phyloP scores from a whole-genome alignment of 2,113 vertebrate genomes.

The Acinonyx jubatus region DNA sequence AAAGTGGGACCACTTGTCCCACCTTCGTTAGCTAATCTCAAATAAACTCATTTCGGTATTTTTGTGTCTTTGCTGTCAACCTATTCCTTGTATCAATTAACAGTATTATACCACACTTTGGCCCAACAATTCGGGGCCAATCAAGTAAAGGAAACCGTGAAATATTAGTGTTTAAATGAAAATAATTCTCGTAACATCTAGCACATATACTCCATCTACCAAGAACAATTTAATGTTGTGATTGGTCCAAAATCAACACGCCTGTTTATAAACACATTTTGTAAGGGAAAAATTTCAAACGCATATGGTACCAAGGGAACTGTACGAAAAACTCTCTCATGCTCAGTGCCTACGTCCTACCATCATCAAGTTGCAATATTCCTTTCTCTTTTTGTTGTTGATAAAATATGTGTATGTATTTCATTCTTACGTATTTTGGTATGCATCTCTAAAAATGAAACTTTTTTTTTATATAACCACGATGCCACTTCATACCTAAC shows the following conservation, averaged over 20 bases:
- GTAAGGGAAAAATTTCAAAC: background rate
- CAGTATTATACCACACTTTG: background rate
- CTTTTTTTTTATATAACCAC: background rate
- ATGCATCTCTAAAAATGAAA: background rate
- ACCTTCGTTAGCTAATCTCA: background rate
- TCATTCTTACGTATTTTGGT: background rate
- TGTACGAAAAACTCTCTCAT: background rate
- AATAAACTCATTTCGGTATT: background rate
- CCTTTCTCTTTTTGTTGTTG: background rate
- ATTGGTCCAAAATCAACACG: background rate
- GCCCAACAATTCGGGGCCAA: background rate
- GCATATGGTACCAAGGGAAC: background rate
- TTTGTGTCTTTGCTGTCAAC: background rate
- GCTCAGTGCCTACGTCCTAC: background rate
- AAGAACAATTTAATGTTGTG: background rate
- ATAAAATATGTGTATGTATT: background rate
- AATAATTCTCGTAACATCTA: background rate
- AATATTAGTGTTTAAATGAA: background rate
- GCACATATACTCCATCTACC: background rate
- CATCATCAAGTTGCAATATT: background rate
- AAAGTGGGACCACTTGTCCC: background rate
- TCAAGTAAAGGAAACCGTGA: background rate
- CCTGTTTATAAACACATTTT: background rate
- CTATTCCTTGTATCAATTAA: background rate
- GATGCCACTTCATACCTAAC: background rate